Conservation (phyloP, 1,140 invertebrate species). For the Bicyclus anynana region DNA sequence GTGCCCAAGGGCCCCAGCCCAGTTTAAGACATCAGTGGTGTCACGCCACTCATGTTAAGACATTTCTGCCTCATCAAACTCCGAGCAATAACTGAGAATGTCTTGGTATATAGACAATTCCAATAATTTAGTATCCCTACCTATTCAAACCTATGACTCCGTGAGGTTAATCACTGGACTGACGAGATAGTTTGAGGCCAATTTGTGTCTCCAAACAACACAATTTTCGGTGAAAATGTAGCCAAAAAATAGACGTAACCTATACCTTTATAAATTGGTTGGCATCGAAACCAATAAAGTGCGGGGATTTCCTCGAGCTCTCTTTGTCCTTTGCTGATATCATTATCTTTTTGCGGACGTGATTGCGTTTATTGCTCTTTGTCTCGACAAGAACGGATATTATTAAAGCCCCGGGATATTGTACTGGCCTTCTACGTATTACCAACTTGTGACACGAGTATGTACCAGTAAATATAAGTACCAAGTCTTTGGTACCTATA, state of each 20-base stretch:
- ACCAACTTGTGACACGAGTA: not conserved
- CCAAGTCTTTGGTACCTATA: too few relatives aligned
- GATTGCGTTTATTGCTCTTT: slow-evolving; percentile 3
- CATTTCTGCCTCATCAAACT: too few relatives aligned
- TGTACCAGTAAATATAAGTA: too few relatives aligned
- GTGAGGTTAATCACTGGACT: too few relatives aligned
- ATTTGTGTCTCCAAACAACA: not conserved
- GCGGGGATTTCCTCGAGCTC: slow-evolving; percentile 1
- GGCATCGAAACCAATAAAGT: slow-evolving; percentile 9
- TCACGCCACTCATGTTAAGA: too few relatives aligned
- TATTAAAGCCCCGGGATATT: not conserved
- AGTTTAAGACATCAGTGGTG: too few relatives aligned
- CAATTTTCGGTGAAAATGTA: not conserved
- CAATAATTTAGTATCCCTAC: too few relatives aligned
- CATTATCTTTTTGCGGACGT: slow-evolving; percentile 4
- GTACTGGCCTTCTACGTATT: not conserved
- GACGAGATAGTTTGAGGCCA: not conserved
- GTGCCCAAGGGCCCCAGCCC: too few relatives aligned
- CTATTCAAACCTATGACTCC: too few relatives aligned
- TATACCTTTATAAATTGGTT: not conserved
- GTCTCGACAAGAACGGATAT: not conserved
- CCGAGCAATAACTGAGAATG: too few relatives aligned
- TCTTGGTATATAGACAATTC: too few relatives aligned
- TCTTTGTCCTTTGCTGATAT: slow-evolving; percentile 6
- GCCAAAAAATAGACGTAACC: not conserved